phyloP scores from a whole-genome alignment of 2,888 invertebrate species.

The Sycophila texana region DNA sequence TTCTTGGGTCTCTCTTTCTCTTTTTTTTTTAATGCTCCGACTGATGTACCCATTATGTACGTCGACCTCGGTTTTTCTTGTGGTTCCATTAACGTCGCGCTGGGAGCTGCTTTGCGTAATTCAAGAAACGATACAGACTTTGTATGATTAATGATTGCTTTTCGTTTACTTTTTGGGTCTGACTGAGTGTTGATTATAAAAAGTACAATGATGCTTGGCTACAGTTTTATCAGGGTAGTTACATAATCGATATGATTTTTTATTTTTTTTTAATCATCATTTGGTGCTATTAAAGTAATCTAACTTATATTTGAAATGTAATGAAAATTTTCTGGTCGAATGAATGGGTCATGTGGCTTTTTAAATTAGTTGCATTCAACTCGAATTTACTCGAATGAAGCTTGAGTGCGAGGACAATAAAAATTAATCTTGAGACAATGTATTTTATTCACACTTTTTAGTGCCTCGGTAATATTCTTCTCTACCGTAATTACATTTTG shows the following conservation, averaged over 20 bases:
- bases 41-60: slow-evolving; percentile 2
- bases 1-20: neutral
- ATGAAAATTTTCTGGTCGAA: too few relatives aligned
- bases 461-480: too few relatives aligned
- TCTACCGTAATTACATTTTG: too few relatives aligned
- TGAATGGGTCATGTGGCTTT: too few relatives aligned
- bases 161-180: neutral
- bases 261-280: too few relatives aligned
- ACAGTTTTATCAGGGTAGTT: neutral
- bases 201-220: neutral
- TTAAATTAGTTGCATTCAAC: too few relatives aligned
- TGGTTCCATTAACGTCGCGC: slow-evolving; percentile 10
- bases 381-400: too few relatives aligned
- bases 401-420: too few relatives aligned
- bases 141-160: slow-evolving; percentile 11
- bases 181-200: neutral
- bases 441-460: too few relatives aligned
- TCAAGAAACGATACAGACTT: slow-evolving; percentile 21
- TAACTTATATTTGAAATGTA: too few relatives aligned
- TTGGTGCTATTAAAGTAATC: too few relatives aligned
- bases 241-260: neutral
- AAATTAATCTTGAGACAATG: too few relatives aligned
- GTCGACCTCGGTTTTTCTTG: neutral
- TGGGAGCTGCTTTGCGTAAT: slow-evolving; percentile 28
- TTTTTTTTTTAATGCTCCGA: neutral